Conservation (phyloP, 1,140 invertebrate genomes). For the Hetaerina americana region DNA sequence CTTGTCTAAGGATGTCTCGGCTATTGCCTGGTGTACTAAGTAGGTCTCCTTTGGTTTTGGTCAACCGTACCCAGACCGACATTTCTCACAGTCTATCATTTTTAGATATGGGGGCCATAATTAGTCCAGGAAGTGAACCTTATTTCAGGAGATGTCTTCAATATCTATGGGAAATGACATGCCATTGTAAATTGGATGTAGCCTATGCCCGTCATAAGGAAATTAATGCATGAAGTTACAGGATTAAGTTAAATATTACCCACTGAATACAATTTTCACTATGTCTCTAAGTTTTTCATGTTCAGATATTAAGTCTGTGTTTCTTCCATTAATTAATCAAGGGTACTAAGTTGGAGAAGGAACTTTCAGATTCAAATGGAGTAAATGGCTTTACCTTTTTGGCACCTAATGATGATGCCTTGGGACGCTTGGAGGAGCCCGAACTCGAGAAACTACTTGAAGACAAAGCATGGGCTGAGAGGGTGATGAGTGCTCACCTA, state of each 20-base stretch:
- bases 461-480: slow-evolving; percentile 29
- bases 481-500: slow-evolving; percentile 35
- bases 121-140: no score
- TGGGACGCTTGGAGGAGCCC: slow-evolving; percentile 28
- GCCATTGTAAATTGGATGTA: no score
- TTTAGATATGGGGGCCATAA: no score
- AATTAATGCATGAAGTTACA: slow-evolving; percentile 3
- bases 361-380: slow-evolving; percentile 23
- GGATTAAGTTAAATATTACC: not conserved
- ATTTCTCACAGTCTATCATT: no score
- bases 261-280: not conserved
- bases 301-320: slow-evolving; percentile 5
- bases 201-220: no score
- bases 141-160: no score
- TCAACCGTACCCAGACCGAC: no score
- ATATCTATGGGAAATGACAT: no score
- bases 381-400: slow-evolving; percentile 30
- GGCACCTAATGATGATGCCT: slow-evolving; percentile 31
- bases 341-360: slow-evolving; percentile 30
- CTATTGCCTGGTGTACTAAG: no score
- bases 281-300: not conserved
- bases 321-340: slow-evolving; percentile 11
- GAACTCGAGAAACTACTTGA: slow-evolving; percentile 28
- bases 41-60: no score
- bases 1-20: no score